A percentile compares a stretch with the other conserved stretches of the same genome.
These are phyloP conservation scores for Henricia sp. DNA, from an alignment of 53 echinoderm and acorn worm species.

Conservation along the genomic window DNA sequence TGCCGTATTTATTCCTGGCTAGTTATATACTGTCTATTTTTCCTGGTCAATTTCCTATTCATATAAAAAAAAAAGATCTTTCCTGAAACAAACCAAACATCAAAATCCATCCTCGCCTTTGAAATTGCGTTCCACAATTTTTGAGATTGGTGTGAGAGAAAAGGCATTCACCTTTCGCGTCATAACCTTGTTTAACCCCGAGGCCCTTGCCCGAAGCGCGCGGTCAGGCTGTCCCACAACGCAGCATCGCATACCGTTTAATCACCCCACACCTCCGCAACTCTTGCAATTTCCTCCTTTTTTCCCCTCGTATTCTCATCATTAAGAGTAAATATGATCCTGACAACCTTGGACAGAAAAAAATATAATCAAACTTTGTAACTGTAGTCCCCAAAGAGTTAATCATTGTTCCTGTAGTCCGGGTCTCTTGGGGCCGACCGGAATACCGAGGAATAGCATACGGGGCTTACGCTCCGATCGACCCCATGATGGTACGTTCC, in stretches of 20 bases:
- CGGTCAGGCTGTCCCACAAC: conserved; percentile 1
- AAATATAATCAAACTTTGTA: conserved; percentile 54
- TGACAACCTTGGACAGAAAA: conserved; percentile 27
- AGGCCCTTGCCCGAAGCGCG: conserved; percentile 30
- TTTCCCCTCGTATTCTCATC: conserved; percentile 16
- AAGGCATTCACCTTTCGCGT: conserved; percentile 5
- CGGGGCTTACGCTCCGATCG: conserved; percentile 10
- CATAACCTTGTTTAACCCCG: conserved; percentile 26
- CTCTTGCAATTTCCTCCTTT: not conserved
- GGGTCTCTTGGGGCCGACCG: conserved; percentile 9
- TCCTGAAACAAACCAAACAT: no score
- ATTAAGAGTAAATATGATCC: conserved; percentile 63
- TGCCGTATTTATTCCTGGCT: no score
- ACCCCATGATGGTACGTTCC: not conserved
- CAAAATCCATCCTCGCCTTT: no score
- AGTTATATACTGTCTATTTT: no score
- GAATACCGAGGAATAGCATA: not conserved
- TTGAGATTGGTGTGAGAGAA: not conserved
- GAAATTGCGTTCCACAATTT: not conserved
- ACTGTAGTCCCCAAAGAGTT: conserved; percentile 13
- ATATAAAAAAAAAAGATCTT: no score
- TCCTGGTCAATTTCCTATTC: no score
- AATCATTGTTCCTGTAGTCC: conserved; percentile 43
- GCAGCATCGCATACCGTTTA: conserved; percentile 8
- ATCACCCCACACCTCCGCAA: not conserved